These are phyloP conservation scores for Drosophila varians DNA, from an alignment of 1,140 invertebrate genomes.

Conservation along the genomic window DNA sequence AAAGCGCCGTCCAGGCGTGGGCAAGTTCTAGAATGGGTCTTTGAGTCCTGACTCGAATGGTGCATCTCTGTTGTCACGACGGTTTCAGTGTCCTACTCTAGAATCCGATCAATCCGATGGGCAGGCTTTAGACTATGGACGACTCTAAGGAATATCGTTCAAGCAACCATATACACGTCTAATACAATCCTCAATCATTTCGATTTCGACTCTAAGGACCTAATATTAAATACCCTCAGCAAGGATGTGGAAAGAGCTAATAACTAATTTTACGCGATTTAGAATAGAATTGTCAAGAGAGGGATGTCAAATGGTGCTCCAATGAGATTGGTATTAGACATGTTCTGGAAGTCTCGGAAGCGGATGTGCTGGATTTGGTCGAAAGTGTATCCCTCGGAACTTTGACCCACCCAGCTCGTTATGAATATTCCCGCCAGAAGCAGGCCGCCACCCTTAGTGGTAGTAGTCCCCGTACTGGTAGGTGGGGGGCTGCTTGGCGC, in stretches of 20 bases:
- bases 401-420: slow-evolving; percentile 10
- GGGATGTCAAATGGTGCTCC: background rate
- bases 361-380: background rate
- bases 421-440: background rate
- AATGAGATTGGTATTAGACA: background rate
- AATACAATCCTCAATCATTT: background rate
- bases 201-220: background rate
- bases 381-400: background rate
- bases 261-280: background rate
- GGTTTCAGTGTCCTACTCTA: background rate
- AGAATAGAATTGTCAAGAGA: background rate
- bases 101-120: background rate
- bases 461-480: slow-evolving; percentile 77
- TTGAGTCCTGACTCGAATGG: background rate
- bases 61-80: background rate
- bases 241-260: too few relatives aligned
- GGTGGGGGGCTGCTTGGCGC: slow-evolving; percentile 61
- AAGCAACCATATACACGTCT: background rate
- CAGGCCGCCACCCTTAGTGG: slow-evolving; percentile 16
- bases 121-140: background rate
- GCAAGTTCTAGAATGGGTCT: slow-evolving; percentile 15
- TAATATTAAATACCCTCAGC: background rate
- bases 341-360: background rate
- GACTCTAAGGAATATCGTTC: background rate
- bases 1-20: slow-evolving; percentile 6